These are phyloP conservation scores for Salticus scenicus DNA, from an alignment of 2,888 invertebrate genomes.

Conservation along the genomic window DNA sequence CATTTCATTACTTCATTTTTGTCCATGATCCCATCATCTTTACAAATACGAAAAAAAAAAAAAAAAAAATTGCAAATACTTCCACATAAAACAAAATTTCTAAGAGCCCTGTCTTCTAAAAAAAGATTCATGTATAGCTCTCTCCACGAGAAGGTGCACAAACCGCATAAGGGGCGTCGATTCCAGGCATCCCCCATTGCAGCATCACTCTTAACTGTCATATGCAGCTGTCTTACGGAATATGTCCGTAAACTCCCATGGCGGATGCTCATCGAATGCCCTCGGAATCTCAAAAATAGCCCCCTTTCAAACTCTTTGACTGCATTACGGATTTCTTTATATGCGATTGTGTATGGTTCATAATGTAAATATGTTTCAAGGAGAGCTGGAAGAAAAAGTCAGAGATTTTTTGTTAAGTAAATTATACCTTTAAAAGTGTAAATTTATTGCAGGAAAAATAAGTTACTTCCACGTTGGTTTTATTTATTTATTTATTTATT, in stretches of 20 bases:
- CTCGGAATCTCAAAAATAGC: conserved; percentile 55
- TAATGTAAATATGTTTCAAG: conserved; percentile 39
- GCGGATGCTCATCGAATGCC: conserved; percentile 50
- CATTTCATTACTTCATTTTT: not conserved
- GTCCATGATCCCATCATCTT: not conserved
- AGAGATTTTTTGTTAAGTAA: too few relatives aligned
- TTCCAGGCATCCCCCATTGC: not conserved
- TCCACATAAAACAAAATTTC: not conserved
- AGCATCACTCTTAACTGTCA: conserved; percentile 64
- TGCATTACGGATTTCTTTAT: conserved; percentile 44
- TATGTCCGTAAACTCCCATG: conserved; percentile 41
- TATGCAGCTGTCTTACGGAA: conserved; percentile 52
- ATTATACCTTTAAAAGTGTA: too few relatives aligned
- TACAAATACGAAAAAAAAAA: not conserved
- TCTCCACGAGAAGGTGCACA: conserved; percentile 10
- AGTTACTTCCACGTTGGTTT: too few relatives aligned
- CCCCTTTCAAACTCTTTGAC: conserved; percentile 40
- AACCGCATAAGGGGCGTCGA: conserved; percentile 9
- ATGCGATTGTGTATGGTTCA: conserved; percentile 44
- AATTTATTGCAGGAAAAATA: too few relatives aligned
- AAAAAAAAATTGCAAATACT: not conserved
- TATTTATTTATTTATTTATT: too few relatives aligned
- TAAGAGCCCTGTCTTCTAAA: not conserved
- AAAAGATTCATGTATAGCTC: not conserved
- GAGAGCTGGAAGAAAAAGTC: too few relatives aligned